A percentile compares a stretch with the other conserved stretches of the same genome.
Evolutionary conservation across 2,888 invertebrate genomes (phyloP).

Genomic region (Heliconius charithonia): DNA sequence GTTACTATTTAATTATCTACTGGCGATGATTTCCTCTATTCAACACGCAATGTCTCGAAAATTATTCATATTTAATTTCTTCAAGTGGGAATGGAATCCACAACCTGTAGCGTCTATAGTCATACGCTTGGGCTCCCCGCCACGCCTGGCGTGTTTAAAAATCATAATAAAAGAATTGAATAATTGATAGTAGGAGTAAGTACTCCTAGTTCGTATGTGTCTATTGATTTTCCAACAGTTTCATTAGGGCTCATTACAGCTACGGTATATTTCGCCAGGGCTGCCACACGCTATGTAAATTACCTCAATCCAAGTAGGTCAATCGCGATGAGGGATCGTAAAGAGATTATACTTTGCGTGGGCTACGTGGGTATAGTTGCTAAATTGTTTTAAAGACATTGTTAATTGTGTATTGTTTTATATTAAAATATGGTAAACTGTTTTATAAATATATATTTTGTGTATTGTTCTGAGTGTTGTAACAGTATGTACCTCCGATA

Average conservation of each 20-base stretch:
- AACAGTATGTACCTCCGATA: too few relatives aligned
- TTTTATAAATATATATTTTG: not conserved
- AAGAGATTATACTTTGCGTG: conserved; percentile 24
- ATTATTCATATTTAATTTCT: too few relatives aligned
- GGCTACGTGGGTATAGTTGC: conserved; percentile 13
- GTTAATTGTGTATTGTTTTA: not conserved
- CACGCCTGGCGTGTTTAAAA: not conserved
- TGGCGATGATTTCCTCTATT: too few relatives aligned
- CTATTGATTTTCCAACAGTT: conserved; percentile 11
- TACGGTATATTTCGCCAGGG: conserved; percentile 22
- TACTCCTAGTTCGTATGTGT: not conserved
- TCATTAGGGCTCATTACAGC: conserved; percentile 19
- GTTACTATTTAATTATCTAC: too few relatives aligned
- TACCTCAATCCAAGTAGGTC: conserved; percentile 27
- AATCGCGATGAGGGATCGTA: conserved; percentile 32
- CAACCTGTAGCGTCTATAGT: not conserved
- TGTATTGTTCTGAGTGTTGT: not conserved
- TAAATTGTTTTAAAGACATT: conserved; percentile 17
- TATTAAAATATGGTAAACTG: not conserved
- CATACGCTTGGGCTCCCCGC: too few relatives aligned
- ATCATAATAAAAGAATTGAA: not conserved
- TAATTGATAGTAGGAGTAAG: not conserved
- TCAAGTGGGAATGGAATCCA: too few relatives aligned
- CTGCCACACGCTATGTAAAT: conserved; percentile 33
- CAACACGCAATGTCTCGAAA: too few relatives aligned